Conservation (phyloP, 2,113 vertebrate genomes). For the Neomonachus schauinslandi region DNA sequence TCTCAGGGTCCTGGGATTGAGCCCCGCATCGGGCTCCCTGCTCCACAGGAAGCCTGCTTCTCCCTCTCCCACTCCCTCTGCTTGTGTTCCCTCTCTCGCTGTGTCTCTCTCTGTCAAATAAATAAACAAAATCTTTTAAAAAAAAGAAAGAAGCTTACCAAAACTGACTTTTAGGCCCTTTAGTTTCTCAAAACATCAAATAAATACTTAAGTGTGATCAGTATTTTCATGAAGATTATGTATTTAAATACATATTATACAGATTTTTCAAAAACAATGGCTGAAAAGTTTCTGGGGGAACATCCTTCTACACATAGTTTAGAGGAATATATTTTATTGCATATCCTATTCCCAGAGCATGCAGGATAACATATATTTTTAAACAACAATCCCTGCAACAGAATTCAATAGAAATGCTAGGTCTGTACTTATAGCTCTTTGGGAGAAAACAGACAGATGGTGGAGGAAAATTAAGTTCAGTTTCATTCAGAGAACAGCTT, state of each 20-base stretch:
- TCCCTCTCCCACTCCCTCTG: no score
- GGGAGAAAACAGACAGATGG: background rate
- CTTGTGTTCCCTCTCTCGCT: no score
- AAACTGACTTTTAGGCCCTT: background rate
- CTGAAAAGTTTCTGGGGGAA: background rate
- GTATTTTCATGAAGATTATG: background rate
- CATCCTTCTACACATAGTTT: background rate
- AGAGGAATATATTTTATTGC: background rate
- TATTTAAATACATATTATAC: background rate
- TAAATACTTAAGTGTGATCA: conserved; percentile 45
- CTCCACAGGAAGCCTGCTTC: no score
- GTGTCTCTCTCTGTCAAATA: no score
- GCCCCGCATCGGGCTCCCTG: no score
- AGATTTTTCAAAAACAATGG: background rate
- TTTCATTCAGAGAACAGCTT: background rate
- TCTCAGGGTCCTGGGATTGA: no score
- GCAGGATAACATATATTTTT: conserved; percentile 1
- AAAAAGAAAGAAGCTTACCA: conserved; percentile 5
- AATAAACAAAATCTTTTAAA: no score
- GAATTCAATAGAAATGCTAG: background rate
- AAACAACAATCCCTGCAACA: background rate
- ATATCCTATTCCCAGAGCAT: background rate
- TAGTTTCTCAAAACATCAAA: conserved; percentile 28
- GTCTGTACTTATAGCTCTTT: background rate
- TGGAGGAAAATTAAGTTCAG: background rate